A percentile compares a stretch with the other conserved stretches of the same genome.
Conservation (phyloP, 2,888 invertebrate genomes). For the Serripes groenlandicus region DNA sequence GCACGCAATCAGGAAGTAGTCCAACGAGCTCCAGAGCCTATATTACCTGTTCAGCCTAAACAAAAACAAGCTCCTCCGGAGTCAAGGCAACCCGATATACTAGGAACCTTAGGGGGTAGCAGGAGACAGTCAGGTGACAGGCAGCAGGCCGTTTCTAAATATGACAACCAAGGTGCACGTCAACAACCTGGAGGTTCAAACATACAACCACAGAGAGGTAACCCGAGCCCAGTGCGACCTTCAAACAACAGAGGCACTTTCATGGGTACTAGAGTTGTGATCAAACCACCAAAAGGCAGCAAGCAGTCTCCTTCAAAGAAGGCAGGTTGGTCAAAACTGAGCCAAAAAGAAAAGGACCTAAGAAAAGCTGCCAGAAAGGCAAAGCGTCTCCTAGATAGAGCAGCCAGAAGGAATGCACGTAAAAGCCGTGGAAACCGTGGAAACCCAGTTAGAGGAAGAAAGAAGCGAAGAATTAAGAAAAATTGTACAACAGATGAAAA, state of each 20-base stretch:
- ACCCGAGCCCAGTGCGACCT: neutral
- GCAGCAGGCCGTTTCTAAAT: constrained; percentile 7
- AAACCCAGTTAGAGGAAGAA: constrained; percentile 51
- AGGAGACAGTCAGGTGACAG: neutral
- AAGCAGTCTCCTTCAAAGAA: neutral
- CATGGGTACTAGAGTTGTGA: constrained; percentile 38
- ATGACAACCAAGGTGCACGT: neutral
- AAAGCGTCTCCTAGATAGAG: constrained; percentile 32
- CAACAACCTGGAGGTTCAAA: neutral
- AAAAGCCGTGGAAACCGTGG: constrained; percentile 22
- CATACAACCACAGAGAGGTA: neutral
- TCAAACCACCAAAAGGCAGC: constrained; percentile 37
- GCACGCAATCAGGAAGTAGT: neutral
- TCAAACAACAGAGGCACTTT: neutral
- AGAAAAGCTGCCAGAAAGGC: constrained; percentile 53
- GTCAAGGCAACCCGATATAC: neutral
- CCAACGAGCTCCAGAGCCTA: constrained; percentile 2
- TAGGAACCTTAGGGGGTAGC: neutral
- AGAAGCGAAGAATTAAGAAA: constrained; percentile 53
- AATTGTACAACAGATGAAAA: constrained; percentile 41
- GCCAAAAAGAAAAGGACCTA: constrained; percentile 36
- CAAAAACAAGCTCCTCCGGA: neutral
- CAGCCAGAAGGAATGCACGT: constrained; percentile 22
- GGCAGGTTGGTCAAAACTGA: neutral
- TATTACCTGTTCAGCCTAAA: neutral